Evolutionary conservation across 2,888 invertebrate genomes (phyloP), one percentile per base, ranked within the genome.

Genomic region (Blastobasis lacticolella): DNA sequence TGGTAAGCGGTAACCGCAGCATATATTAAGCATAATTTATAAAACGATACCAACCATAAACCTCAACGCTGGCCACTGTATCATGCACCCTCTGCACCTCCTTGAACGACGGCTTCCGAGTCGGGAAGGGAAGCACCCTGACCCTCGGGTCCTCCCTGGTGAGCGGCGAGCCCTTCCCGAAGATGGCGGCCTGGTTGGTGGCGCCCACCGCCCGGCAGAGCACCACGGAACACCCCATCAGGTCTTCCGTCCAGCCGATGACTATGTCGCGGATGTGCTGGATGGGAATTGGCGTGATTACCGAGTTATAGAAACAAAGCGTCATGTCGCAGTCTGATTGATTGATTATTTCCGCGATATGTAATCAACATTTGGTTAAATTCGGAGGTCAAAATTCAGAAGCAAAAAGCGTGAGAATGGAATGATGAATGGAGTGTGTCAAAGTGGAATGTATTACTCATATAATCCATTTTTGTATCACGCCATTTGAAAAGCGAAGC

Each of bases 261-360:
- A 95, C 65, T 45, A 95, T 90, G 5, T 92, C 92, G 88, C 92
- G 92, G 5, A 96, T 91, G 65, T 95, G 94, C 94, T 96, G 74
- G 48, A 85, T 81, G 49, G 53, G 52, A 5, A 51, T 23, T 23
- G 23, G 23, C 23, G 3, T 23, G 23, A 23, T 23, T 23, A 23
- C 23, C 3, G 23, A 23, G 23, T 23, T 23, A 2, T 23, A 23
- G 23, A 23, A 23, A 23, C 23, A 23, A 3, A 1, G 23, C 23
- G 23, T 3, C n/a, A n/a, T n/a, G n/a, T n/a, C n/a, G n/a, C n/a
- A n/a, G n/a, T n/a, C n/a, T n/a, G n/a, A n/a, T n/a, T n/a, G n/a
- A n/a, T n/a, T n/a, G n/a, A n/a, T n/a, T 23, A 2, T 23, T 23
- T 23, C 23, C 23, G 23, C 23, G 23, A 2, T 2, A 23, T 23